Percentiles rank a stretch among this genome's conserved stretches.
phyloP scores from a whole-genome alignment of 2,797 vertebrate species.

The Molossus molossus region DNA sequence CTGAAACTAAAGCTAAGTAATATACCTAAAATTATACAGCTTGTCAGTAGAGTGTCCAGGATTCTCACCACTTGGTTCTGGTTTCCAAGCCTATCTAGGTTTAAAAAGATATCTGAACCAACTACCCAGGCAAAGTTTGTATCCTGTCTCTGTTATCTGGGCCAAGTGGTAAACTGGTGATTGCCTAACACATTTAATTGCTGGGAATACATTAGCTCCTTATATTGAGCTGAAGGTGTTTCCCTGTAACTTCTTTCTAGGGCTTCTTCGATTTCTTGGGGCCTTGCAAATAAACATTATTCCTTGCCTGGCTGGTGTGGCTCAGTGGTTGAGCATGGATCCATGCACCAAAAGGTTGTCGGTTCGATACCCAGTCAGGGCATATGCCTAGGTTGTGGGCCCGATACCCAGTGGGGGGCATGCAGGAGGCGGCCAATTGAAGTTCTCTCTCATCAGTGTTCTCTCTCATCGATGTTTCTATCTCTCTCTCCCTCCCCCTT shows the following conservation, averaged over 20 bases:
- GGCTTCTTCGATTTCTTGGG: constrained; percentile 19
- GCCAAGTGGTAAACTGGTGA: background rate
- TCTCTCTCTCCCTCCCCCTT: too few relatives aligned
- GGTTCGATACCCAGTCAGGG: too few relatives aligned
- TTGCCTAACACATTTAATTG: constrained; percentile 21
- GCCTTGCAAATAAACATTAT: constrained; percentile 51
- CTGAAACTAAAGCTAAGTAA: constrained; percentile 53
- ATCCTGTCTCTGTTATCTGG: background rate
- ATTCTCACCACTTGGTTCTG: constrained; percentile 53
- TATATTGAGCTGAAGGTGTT: background rate
- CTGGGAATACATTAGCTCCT: background rate
- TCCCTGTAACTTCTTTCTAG: constrained; percentile 3
- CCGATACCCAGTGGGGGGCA: too few relatives aligned
- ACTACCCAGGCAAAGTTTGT: background rate
- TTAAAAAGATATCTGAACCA: constrained; percentile 9
- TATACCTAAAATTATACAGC: constrained; percentile 46
- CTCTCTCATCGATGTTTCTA: too few relatives aligned
- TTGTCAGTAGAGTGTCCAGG: constrained; percentile 1
- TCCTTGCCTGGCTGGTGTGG: background rate
- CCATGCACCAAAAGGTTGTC: too few relatives aligned
- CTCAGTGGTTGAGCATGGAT: too few relatives aligned
- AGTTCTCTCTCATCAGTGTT: too few relatives aligned
- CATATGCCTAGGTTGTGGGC: too few relatives aligned
- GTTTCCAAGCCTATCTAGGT: background rate
- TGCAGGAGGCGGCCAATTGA: too few relatives aligned